Conservation (phyloP, 2,888 invertebrate species). For the Polyommatus iphigenia region DNA sequence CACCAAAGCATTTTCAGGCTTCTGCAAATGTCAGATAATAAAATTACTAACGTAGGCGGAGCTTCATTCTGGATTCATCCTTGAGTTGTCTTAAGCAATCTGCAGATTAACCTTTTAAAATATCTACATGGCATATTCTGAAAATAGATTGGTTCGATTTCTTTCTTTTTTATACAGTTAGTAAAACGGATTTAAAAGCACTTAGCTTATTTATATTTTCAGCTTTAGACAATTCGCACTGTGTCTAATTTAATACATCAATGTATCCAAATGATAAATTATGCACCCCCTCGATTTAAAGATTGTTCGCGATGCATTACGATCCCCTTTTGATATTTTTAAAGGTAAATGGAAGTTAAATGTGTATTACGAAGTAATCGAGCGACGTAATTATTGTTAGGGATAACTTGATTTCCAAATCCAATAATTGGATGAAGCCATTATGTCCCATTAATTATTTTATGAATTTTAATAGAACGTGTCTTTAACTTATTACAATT, state of each 20-base stretch:
- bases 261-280: conserved; percentile 64
- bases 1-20: neutral
- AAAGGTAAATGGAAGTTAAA: conserved; percentile 69
- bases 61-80: too few species aligned
- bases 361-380: conserved; percentile 58
- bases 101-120: too few species aligned
- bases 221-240: neutral
- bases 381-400: conserved; percentile 45
- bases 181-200: too few species aligned
- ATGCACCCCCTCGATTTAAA: conserved; percentile 74
- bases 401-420: conserved; percentile 16
- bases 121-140: too few species aligned
- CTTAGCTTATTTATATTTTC: too few species aligned
- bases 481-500: neutral
- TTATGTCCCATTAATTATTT: neutral
- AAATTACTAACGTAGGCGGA: too few species aligned
- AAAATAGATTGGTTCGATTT: too few species aligned
- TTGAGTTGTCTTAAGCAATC: too few species aligned
- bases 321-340: conserved; percentile 66
- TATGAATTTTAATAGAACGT: neutral
- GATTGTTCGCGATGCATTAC: conserved; percentile 72
- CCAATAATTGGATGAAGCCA: neutral
- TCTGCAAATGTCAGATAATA: too few species aligned
- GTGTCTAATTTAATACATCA: conserved; percentile 18
- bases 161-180: too few species aligned